Base-by-base conservation (phyloP, 2,797 vertebrate species). In the Valencia hispanica region DNA sequence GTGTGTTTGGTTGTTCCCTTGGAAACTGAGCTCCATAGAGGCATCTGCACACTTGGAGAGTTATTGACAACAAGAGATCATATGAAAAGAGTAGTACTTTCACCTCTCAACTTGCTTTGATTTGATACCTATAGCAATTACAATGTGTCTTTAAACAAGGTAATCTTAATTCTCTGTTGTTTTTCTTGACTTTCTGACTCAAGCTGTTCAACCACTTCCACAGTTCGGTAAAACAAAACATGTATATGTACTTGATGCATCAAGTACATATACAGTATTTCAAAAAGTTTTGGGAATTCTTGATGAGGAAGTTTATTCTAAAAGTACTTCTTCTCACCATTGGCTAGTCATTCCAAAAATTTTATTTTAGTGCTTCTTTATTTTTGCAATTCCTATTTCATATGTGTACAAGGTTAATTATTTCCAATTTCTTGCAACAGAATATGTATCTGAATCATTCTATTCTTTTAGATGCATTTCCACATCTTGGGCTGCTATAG, bases 121-220 rank as follows among this genome's bases (percentile, higher is more conserved):
- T n/a, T n/a, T n/a, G n/a, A n/a, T n/a, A n/a, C n/a, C n/a, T n/a
- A n/a, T n/a, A n/a, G n/a, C n/a, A n/a, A n/a, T n/a, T n/a, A n/a
- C 59, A 0, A 45, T 74, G 82, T 39, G 73, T 75, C 82, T 77
- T 82, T 57, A 77, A 48, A 72, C 18, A 9, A 0, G 55, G 50
- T 68, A 45, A 41, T 32, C 70, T 59, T 53, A 27, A n/a, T 34
- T 76, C n/a, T 32, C 22, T 1, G 4, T 25, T 75, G 39, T 72
- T 80, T 73, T 63, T 30, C 34, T 83, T 36, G n/a, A 32, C 36
- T 87, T 78, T 79, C 53, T 77, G 25, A 84, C 77, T 83, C 61
- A 75, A 32, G 41, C 57, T 74, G 27, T 30, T 72, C 48, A 72
- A 66, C 36, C 34, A 61, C 57, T 76, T 69, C 34, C 30, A 36